Conservation (phyloP, 2,113 vertebrate genomes). For the Sisor rabdophorus region DNA sequence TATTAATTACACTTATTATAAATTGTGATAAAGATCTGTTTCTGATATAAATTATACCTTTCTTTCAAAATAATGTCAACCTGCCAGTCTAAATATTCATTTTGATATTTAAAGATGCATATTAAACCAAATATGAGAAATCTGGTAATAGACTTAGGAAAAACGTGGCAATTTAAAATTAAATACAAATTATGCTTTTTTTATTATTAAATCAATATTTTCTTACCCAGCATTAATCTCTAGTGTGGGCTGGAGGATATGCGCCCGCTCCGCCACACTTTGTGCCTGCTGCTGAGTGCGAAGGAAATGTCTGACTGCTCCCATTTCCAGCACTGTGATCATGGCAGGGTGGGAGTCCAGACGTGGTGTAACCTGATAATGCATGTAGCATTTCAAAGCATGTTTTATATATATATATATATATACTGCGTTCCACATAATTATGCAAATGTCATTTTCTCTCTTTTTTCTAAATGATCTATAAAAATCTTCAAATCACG, state of each 20-base stretch:
- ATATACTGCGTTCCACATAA: too few species aligned
- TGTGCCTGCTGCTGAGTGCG: conserved; percentile 92
- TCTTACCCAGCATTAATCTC: conserved; percentile 90
- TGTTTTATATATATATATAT: too few species aligned
- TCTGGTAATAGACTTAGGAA: background rate
- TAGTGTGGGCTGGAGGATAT: conserved; percentile 92
- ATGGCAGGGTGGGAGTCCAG: conserved; percentile 94
- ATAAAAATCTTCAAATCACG: too few species aligned
- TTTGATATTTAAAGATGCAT: background rate
- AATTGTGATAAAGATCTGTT: background rate
- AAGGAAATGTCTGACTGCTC: conserved; percentile 91
- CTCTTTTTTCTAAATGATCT: too few species aligned
- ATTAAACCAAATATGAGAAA: background rate
- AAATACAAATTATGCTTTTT: background rate
- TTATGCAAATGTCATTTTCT: too few species aligned
- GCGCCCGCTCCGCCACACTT: conserved; percentile 84
- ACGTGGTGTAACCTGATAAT: conserved; percentile 80
- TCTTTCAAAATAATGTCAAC: background rate
- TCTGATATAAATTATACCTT: background rate
- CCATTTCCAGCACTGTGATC: conserved; percentile 98
- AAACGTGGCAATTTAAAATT: background rate
- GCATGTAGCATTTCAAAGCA: background rate
- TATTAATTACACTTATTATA: background rate
- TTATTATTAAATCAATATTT: background rate
- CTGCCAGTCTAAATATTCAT: background rate